Evolutionary conservation across 92 coral and sea anemone species (phyloP).

Genomic region (Porites cylindrica): DNA sequence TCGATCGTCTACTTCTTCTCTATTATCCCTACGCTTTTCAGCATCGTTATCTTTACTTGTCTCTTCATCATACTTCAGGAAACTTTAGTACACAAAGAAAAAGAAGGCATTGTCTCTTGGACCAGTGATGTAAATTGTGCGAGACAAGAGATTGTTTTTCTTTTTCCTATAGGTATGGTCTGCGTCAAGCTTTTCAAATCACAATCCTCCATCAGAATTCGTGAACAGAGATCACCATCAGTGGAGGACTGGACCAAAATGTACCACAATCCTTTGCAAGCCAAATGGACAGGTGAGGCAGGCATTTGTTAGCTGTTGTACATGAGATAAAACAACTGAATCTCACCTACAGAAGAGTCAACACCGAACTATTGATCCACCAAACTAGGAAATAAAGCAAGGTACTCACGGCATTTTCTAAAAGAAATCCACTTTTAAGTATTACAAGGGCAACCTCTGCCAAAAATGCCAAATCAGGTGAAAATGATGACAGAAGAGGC

Average conservation of each 20-base stretch:
- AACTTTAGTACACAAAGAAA: no score
- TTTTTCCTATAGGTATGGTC: conserved; percentile 82
- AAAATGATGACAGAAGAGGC: no score
- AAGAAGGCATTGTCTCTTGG: not conserved
- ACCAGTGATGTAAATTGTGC: not conserved
- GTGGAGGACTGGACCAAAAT: conserved; percentile 99
- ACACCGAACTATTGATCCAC: not conserved
- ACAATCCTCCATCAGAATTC: conserved; percentile 98
- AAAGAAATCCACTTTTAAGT: no score
- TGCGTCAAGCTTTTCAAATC: conserved; percentile 89
- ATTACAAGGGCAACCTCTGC: no score
- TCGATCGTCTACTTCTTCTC: no score
- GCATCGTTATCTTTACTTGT: no score
- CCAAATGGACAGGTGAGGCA: conserved; percentile 93
- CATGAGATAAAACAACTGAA: not conserved
- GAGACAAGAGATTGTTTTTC: not conserved
- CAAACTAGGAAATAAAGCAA: no score
- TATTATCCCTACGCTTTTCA: no score
- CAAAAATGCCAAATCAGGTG: no score
- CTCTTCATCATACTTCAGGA: no score
- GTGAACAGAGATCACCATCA: conserved; percentile 99
- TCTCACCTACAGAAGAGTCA: not conserved
- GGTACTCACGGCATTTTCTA: no score
- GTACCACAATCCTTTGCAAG: conserved; percentile 99
- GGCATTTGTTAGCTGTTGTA: not conserved